phyloP scores from a whole-genome alignment of 1,140 invertebrate species.

The Tachypleus tridentatus region DNA sequence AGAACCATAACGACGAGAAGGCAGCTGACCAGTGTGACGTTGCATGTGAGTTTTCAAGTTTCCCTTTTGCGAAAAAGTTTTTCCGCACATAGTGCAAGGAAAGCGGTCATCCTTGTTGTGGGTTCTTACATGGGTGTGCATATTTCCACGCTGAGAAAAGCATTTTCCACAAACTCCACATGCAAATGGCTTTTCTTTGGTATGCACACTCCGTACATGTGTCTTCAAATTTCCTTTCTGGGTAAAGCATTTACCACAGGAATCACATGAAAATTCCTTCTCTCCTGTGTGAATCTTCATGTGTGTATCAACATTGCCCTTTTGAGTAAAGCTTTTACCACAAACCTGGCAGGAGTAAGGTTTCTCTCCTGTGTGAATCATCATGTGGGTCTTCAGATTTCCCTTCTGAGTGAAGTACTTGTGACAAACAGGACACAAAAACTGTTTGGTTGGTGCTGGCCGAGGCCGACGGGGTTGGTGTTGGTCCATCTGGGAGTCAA shows the following conservation, averaged over 20 bases:
- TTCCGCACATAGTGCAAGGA: conserved; percentile 24
- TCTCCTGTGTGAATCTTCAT: conserved; percentile 72
- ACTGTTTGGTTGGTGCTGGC: conserved; percentile 24
- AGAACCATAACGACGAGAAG: conserved; percentile 63
- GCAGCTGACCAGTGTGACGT: conserved; percentile 62
- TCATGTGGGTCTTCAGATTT: conserved; percentile 36
- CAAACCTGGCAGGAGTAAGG: conserved; percentile 34
- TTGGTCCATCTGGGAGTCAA: conserved; percentile 8
- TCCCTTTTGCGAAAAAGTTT: conserved; percentile 49
- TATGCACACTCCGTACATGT: conserved; percentile 49
- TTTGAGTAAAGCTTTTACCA: conserved; percentile 34
- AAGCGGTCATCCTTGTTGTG: conserved; percentile 13
- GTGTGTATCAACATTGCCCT: conserved; percentile 69
- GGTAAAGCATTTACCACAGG: conserved; percentile 44
- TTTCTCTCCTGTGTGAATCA: conserved; percentile 35
- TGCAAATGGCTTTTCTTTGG: not conserved
- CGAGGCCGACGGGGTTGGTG: conserved; percentile 6
- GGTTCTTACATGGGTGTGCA: not conserved
- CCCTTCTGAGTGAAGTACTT: conserved; percentile 40
- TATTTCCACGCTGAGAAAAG: not conserved
- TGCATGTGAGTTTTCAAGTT: conserved; percentile 49
- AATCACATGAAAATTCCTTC: conserved; percentile 41
- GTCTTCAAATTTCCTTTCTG: conserved; percentile 33
- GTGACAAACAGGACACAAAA: conserved; percentile 33
- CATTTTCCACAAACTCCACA: conserved; percentile 3